Evolutionary conservation across 2,888 invertebrate species (phyloP), one percentile per base, ranked within the genome.

Genomic region (Pyrochroa serraticornis): DNA sequence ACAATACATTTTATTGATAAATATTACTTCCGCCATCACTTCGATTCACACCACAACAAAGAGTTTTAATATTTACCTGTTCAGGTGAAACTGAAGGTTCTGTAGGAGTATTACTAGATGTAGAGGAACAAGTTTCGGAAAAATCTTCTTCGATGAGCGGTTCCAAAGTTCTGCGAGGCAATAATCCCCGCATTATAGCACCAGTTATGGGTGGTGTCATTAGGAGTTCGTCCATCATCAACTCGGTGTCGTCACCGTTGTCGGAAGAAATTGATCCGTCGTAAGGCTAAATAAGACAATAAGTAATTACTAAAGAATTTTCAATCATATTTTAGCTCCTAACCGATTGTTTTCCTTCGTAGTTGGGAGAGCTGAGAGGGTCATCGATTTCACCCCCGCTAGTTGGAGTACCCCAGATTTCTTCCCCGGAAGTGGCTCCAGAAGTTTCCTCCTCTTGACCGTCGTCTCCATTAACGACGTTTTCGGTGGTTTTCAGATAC

Each of bases 351-450:
- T 87, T 87, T 71, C 83, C 85, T 60, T 89, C 89, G 32, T 87
- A 88, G 73, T 87, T 84, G 2, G 84, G 87, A 7, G 87, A 82
- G 62, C 77, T 77, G 13, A 82, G 71, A 53, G 81, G 80, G 63
- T 92, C 91, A 67, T 92, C 92, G 64, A 91, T 87, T 35, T 92
- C 86, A 13, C 92, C 92, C 2, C 92, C 92, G 65, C 92, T 92
- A 0, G 92, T 93, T 2, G 93, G 93, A 0, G 93, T 93, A 0
- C 93, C 93, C 93, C 93, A 93, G 14, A 92, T 89, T 71, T 93
- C 93, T 76, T 93, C 92, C 0, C 92, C 92, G 2, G 92, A 92
- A 0, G 88, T 89, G 0, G 90, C 92, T 0, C 91, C 92, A 39
- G 92, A 92, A 0, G 91, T 92, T 72, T 92, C 92, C 57, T 92